Evolutionary conservation across 2,888 invertebrate genomes (phyloP).

Genomic region (Noctua janthe): DNA sequence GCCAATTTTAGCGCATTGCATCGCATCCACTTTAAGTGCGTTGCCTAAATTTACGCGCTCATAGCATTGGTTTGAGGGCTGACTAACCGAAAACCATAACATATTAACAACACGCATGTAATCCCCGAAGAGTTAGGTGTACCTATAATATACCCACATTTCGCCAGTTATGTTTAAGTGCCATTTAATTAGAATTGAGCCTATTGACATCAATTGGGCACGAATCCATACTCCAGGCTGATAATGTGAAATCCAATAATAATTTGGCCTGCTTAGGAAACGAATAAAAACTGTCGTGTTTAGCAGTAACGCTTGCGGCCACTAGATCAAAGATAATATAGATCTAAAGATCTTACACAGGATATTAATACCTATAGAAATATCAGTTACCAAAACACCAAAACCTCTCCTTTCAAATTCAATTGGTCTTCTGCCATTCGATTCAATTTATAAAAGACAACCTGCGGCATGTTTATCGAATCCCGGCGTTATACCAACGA

Average conservation of each 20-base stretch:
- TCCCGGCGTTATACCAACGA: neutral
- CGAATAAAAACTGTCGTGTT: neutral
- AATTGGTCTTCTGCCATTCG: neutral
- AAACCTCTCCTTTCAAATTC: neutral
- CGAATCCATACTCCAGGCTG: too few relatives aligned
- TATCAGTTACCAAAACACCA: neutral
- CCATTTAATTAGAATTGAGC: neutral
- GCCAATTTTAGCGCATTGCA: conserved; percentile 57
- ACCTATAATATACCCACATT: neutral
- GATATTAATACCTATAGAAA: neutral
- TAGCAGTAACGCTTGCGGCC: too few relatives aligned
- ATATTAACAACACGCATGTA: neutral
- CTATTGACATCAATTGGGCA: neutral
- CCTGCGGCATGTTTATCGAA: neutral
- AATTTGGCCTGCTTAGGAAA: neutral
- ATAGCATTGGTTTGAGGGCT: conserved; percentile 31
- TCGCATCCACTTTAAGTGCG: conserved; percentile 49
- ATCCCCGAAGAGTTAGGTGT: neutral
- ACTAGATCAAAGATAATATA: too few relatives aligned
- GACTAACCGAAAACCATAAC: neutral
- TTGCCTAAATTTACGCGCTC: conserved; percentile 53
- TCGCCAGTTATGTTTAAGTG: neutral
- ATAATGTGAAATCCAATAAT: neutral
- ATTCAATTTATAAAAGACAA: neutral
- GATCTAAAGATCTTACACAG: too few relatives aligned